Base-by-base conservation (phyloP, 2,113 vertebrate species). In the Corydoras sp. region DNA sequence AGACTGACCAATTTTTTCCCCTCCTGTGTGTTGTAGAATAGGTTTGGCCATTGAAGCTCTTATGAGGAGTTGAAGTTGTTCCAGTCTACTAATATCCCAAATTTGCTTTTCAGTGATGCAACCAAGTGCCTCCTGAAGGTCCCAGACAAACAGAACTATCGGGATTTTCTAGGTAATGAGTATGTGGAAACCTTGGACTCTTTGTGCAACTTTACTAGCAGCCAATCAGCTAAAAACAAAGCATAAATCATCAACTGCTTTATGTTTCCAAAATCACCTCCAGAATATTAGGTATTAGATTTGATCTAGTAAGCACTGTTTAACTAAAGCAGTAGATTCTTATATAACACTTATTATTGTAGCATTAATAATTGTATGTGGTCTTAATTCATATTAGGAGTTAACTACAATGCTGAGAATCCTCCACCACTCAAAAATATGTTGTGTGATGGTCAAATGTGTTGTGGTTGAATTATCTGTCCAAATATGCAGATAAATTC, bases 41-140 rank as follows among this genome's bases (percentile, higher is more conserved):
- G 5, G 67, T 83, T 82, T 75, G 82, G 84, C n/a, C 1, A 1
- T 32, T 0, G 0, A 10, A 7, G 0, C 5, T 43, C 0, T 3
- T 54, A 76, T 9, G 0, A 7, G 1, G 0, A 11, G 0, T 90
- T 88, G 72, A 81, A 13, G 10, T 24, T 91, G 78, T 92, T 89
- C 72, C 9, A 77, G 53, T 87, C 90, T 13, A 4, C 14, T 0
- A n/a, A 5, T 0, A 86, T 76, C 30, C 87, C 78, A 31, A 87
- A 92, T 73, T 86, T 89, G 9, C 85, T 92, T 62, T 92, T 92
- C 77, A 88, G 89, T 53, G 90, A 90, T 77, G 84, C 85, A 63
- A 90, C 91, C 2, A 83, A 88, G 75, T 91, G 90, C 71, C 85
- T 92, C 31, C 85, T 88, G 76, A 83, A 84, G 43, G 9, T 85